These are phyloP conservation scores for Pristionchus mayeri DNA, from an alignment of 2,888 invertebrate genomes.

Conservation along the genomic window DNA sequence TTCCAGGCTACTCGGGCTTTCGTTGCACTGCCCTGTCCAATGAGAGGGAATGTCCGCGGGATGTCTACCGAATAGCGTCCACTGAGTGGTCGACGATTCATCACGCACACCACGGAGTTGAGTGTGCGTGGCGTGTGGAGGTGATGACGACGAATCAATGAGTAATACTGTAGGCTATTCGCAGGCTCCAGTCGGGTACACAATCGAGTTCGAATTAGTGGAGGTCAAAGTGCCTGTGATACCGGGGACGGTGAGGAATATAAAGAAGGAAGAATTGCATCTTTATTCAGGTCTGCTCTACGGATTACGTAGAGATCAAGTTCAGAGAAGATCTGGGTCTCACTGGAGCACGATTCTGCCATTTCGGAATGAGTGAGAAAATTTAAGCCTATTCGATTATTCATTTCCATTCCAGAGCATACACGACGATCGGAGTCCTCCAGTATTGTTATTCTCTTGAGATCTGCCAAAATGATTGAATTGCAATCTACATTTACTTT, in stretches of 20 bases:
- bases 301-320: conserved; percentile 16
- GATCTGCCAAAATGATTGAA: neutral
- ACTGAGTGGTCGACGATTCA: conserved; percentile 6
- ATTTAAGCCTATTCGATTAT: neutral
- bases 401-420: neutral
- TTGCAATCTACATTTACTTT: neutral
- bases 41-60: neutral
- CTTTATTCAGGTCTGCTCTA: neutral
- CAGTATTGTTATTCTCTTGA: neutral
- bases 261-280: no score
- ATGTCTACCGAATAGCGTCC: conserved; percentile 4
- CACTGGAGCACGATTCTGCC: conserved; percentile 32
- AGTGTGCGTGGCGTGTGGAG: conserved; percentile 37
- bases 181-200: neutral
- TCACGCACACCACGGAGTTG: neutral
- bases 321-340: conserved; percentile 22
- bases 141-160: neutral
- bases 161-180: neutral
- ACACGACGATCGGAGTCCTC: neutral
- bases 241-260: neutral
- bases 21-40: neutral
- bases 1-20: conserved; percentile 19
- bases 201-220: conserved; percentile 7
- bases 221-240: conserved; percentile 6
- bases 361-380: conserved; percentile 18